These are phyloP conservation scores for Aphelocoma coerulescens DNA, from an alignment of 2,113 vertebrate species.

Conservation along the genomic window DNA sequence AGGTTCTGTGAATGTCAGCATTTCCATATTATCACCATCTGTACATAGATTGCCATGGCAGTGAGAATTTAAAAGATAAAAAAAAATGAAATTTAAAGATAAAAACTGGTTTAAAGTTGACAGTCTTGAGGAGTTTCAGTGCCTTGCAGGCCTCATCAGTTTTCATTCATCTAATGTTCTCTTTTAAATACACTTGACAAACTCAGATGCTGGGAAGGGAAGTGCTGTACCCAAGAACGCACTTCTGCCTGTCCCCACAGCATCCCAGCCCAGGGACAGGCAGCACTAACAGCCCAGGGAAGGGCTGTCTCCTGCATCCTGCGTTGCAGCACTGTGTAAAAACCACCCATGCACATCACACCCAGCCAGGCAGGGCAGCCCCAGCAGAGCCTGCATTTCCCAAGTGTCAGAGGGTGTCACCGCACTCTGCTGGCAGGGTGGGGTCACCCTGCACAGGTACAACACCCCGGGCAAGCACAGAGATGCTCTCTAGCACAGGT, in stretches of 20 bases:
- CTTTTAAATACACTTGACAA: slow-evolving; percentile 6
- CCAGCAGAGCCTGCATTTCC: background rate
- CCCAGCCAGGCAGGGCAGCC: background rate
- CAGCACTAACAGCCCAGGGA: background rate
- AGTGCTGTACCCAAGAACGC: background rate
- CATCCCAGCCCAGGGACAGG: background rate
- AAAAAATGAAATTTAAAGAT: slow-evolving; percentile 36
- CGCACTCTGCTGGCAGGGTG: background rate
- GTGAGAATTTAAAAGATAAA: slow-evolving; percentile 16
- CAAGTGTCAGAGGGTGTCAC: background rate
- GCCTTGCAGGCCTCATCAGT: background rate
- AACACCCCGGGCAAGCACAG: background rate
- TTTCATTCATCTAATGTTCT: background rate
- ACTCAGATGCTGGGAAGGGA: background rate
- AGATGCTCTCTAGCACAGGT: background rate
- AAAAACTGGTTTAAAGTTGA: slow-evolving; percentile 17
- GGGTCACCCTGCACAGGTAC: background rate
- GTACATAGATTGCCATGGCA: background rate
- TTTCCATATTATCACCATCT: slow-evolving; percentile 37
- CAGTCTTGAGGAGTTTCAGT: background rate
- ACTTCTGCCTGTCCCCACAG: background rate
- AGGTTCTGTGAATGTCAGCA: slow-evolving; percentile 34
- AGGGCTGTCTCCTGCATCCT: background rate
- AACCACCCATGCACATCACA: background rate
- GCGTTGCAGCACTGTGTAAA: background rate